A percentile compares a stretch with the other conserved stretches of the same genome.
Evolutionary conservation across 2,113 vertebrate genomes (phyloP).

Genomic region (Entelurus aequoreus): DNA sequence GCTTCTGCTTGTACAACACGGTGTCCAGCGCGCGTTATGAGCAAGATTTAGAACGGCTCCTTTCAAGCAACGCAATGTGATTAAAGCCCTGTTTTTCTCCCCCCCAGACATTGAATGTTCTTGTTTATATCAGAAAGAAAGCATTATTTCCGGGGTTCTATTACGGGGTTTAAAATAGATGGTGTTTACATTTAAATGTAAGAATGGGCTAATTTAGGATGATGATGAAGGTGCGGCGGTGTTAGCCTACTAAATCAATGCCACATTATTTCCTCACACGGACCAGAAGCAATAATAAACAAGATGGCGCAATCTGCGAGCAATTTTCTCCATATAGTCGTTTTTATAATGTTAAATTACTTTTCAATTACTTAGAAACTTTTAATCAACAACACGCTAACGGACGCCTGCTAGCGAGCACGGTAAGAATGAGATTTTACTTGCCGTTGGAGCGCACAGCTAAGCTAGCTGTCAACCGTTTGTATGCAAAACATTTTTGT

Average conservation of each 20-base stretch:
- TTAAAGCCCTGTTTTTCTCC: constrained; percentile 16
- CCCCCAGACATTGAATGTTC: constrained; percentile 26
- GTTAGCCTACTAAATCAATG: constrained; percentile 3
- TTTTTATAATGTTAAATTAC: no score
- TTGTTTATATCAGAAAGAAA: constrained; percentile 3
- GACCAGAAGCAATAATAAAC: background rate
- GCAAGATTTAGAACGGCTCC: background rate
- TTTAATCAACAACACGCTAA: no score
- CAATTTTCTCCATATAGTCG: background rate
- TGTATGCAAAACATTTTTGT: no score
- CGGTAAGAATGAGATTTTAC: no score
- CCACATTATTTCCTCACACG: background rate
- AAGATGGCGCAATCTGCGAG: background rate
- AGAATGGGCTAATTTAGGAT: background rate
- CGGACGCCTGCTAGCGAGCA: no score
- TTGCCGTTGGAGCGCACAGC: no score
- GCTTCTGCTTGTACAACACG: background rate
- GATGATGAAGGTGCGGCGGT: background rate
- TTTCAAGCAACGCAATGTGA: no score
- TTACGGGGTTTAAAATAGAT: background rate
- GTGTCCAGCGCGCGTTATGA: no score
- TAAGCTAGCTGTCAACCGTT: no score
- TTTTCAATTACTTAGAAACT: no score
- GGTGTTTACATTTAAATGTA: constrained; percentile 7
- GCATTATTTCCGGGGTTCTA: no score